Evolutionary conservation across 2,797 vertebrate genomes (phyloP), one percentile per base, ranked within the genome.

Genomic region (Tangara arthus): DNA sequence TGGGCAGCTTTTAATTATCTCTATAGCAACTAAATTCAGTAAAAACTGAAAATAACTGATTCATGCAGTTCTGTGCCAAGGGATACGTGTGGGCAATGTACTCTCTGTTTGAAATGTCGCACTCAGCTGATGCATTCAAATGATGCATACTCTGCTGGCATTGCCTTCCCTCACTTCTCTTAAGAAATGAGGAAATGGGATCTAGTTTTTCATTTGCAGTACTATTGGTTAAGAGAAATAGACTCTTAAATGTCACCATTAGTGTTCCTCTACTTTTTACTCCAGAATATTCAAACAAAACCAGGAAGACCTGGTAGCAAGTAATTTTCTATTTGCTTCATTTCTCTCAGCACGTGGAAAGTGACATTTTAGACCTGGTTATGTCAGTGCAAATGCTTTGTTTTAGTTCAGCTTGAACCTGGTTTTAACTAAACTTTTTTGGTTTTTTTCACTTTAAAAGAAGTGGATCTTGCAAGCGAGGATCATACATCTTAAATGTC

Each of bases 1-100:
- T 4, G 2, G 52, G 46, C 55, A 76, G 30, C 37, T 84, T 78
- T 57, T 83, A 42, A 49, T 82, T 76, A 87, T 95, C 49, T 75
- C 66, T 35, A 13, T 92, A 91, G 78, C 76, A 82, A 52, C 86
- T 47, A 28, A 8, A 35, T 76, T 75, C 44, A 76, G 27, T 75
- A 92, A 92, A 94, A 91, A 91, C n/a, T 87, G 89, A 75, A 92
- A 95, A 89, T 53, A 94, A 90, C 69, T 53, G 81, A 77, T 86
- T 83, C 39, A 37, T 61, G 35, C 50, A 49, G 26, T 70, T 83
- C 42, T 75, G 3, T 86, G 91, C 72, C 89, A 91, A 75, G 76
- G 71, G 53, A 44, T 82, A 52, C 3, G 3, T 47, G 26, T 68
- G 82, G 71, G 75, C 57, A 64, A 56, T 53, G 34, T 73, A 12